Evolutionary conservation across 2,797 vertebrate species (phyloP).

Genomic region (Holocentrus rufus): DNA sequence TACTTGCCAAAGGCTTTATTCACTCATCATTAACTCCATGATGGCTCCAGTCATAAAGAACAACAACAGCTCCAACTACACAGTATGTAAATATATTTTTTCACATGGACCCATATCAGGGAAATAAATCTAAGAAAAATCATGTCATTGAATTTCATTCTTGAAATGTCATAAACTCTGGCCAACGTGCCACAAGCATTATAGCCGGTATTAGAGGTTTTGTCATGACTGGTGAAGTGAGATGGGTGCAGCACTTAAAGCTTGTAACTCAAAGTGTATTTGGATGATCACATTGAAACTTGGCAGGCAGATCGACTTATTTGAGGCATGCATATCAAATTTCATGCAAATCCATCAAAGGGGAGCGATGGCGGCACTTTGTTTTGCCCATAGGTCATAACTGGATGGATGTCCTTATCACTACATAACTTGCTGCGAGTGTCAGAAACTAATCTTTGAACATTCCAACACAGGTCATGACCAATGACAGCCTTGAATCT

Average conservation of each 20-base stretch:
- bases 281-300: constrained; percentile 20
- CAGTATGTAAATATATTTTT: too few species aligned
- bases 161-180: too few species aligned
- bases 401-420: constrained; percentile 42
- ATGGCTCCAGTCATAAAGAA: too few species aligned
- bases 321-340: constrained; percentile 38
- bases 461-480: constrained; percentile 19
- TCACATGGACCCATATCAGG: too few species aligned
- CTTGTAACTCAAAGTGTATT: not conserved
- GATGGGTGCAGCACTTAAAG: constrained; percentile 6
- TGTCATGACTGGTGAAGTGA: not conserved
- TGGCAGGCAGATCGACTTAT: constrained; percentile 11
- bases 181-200: too few species aligned
- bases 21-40: too few species aligned
- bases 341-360: constrained; percentile 53
- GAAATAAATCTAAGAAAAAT: too few species aligned
- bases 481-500: constrained; percentile 32
- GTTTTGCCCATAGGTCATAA: constrained; percentile 60
- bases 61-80: too few species aligned
- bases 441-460: constrained; percentile 41
- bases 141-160: too few species aligned
- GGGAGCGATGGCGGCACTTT: constrained; percentile 19
- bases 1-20: too few species aligned
- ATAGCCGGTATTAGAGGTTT: not conserved
- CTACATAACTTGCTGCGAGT: constrained; percentile 18